Conservation (phyloP, 92 coral and sea anemone species). For the Parazoanthus swiftii region DNA sequence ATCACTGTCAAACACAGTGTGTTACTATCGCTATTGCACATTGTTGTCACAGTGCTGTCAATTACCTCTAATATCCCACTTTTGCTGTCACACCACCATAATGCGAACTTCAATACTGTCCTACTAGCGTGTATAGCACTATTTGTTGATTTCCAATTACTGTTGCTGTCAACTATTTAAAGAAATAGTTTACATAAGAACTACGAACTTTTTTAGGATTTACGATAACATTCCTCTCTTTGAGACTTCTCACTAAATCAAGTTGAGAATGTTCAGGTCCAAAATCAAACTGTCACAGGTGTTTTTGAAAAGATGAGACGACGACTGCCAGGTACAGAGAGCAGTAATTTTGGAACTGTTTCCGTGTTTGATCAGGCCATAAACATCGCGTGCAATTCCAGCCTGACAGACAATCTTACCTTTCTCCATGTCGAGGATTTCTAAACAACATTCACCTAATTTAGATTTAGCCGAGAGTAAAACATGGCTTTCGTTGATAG, state of each 20-base stretch:
- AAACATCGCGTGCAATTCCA: conserved; percentile 8
- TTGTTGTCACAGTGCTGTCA: background rate
- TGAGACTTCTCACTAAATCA: background rate
- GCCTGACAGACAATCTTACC: background rate
- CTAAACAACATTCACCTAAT: background rate
- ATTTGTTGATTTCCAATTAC: too few species aligned
- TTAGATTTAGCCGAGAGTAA: background rate
- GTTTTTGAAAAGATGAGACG: background rate
- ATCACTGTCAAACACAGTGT: background rate
- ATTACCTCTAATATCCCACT: too few species aligned
- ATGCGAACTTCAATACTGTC: too few species aligned
- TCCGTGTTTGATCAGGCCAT: conserved; percentile 22
- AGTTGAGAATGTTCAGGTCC: conserved; percentile 6
- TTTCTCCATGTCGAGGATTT: background rate
- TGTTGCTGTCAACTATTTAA: too few species aligned
- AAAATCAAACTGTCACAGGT: background rate
- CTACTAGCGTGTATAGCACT: too few species aligned
- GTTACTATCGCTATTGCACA: background rate
- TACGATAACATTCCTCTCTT: background rate
- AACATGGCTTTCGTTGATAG: background rate
- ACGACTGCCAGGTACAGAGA: background rate
- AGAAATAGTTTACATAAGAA: too few species aligned
- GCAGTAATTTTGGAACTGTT: conserved; percentile 17
- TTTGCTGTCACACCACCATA: too few species aligned
- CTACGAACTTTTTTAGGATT: background rate